Evolutionary conservation across 1,140 invertebrate genomes (phyloP).

Genomic region (Telenomus remus): DNA sequence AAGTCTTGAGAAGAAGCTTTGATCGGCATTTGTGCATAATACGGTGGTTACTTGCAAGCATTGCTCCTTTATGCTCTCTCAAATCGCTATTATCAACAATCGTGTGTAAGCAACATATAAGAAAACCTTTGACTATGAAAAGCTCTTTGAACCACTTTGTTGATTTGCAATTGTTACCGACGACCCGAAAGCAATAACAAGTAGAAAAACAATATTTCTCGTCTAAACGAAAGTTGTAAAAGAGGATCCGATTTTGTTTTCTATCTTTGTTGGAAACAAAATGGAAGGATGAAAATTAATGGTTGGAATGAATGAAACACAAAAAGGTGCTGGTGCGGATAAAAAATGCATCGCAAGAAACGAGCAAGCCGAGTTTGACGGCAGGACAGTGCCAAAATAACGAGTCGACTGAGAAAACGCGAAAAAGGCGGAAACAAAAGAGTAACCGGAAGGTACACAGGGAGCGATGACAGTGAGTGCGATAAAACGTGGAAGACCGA

Average conservation of each 20-base stretch:
- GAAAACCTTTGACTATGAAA: conserved; percentile 15
- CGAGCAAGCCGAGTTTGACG: no score
- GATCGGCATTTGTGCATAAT: conserved; percentile 54
- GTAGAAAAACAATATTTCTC: no score
- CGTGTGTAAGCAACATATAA: conserved; percentile 34
- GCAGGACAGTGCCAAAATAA: conserved; percentile 41
- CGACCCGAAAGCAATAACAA: no score
- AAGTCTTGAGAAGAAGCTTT: conserved; percentile 41
- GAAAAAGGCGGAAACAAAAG: conserved; percentile 57
- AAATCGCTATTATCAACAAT: conserved; percentile 53
- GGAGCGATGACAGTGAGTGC: conserved; percentile 46
- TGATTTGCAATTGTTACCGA: no score
- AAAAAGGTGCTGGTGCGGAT: conserved; percentile 20
- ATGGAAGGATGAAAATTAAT: no score
- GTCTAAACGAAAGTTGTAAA: no score
- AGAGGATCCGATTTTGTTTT: no score
- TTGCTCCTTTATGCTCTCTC: conserved; percentile 29
- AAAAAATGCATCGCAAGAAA: conserved; percentile 40
- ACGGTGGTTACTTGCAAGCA: conserved; percentile 47
- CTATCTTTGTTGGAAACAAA: no score
- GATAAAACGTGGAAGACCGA: conserved; percentile 34
- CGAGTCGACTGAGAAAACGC: conserved; percentile 37
- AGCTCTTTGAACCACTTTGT: no score
- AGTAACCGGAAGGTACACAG: conserved; percentile 48
- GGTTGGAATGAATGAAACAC: conserved; percentile 31